Evolutionary conservation across 92 coral and sea anemone genomes (phyloP).

Genomic region (Montipora capitata): DNA sequence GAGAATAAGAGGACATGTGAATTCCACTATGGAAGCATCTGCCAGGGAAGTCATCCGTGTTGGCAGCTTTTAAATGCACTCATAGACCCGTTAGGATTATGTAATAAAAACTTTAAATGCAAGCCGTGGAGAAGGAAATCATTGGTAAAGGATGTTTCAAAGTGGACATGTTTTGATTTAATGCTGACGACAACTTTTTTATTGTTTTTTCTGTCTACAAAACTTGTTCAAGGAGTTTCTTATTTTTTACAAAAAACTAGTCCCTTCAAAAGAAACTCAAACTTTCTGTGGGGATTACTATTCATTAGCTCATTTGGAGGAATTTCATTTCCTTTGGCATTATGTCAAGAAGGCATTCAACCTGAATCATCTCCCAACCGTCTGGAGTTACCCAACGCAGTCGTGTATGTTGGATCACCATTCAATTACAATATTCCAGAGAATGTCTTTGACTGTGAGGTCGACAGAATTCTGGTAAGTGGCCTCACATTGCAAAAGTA

Average conservation of each 20-base stretch:
- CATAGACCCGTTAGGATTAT: not conserved
- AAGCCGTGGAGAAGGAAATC: conserved; percentile 66
- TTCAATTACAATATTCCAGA: conserved; percentile 82
- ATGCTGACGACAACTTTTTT: not conserved
- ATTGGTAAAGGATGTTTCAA: not conserved
- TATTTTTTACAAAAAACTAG: not conserved
- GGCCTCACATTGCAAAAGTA: not conserved
- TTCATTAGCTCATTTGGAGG: conserved; percentile 26
- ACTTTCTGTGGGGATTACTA: not conserved
- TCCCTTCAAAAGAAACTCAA: not conserved
- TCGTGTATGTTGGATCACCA: conserved; percentile 78
- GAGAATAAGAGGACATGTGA: conserved; percentile 15
- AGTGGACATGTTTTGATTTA: not conserved
- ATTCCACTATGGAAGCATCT: not conserved
- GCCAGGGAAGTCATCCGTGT: not conserved
- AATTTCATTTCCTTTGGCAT: conserved; percentile 14
- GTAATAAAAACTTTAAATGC: conserved; percentile 44
- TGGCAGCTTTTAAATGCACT: not conserved
- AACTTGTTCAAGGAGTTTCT: not conserved
- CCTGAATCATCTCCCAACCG: conserved; percentile 58
- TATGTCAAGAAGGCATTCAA: conserved; percentile 43
- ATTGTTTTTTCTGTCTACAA: not conserved
- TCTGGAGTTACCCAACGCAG: conserved; percentile 53
- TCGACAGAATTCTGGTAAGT: conserved; percentile 90
- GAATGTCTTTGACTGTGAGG: conserved; percentile 81